Conservation (phyloP, 2,888 invertebrate genomes). For the Pollenia griseotomentosa region DNA sequence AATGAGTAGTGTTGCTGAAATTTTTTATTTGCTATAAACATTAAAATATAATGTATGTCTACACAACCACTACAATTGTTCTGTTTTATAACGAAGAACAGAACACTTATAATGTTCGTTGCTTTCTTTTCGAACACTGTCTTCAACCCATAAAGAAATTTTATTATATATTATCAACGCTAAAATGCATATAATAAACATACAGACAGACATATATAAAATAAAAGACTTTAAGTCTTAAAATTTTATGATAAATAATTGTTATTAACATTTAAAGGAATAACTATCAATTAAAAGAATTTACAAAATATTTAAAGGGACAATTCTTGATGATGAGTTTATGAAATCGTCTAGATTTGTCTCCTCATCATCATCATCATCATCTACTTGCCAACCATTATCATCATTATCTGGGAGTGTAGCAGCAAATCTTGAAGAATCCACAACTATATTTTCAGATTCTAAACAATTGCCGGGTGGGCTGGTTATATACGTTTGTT, state of each 20-base stretch:
- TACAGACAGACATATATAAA: not conserved
- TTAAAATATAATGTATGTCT: no score
- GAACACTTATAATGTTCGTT: no score
- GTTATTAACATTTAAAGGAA: not conserved
- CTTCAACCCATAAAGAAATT: not conserved
- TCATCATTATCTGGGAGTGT: conserved; percentile 76
- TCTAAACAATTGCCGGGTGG: conserved; percentile 32
- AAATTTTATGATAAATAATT: conserved; percentile 10
- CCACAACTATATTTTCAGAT: conserved; percentile 77
- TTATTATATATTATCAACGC: conserved; percentile 26
- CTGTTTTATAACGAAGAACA: no score
- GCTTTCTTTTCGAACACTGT: not conserved
- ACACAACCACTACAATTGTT: no score
- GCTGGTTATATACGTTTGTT: conserved; percentile 11
- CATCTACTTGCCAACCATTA: conserved; percentile 82
- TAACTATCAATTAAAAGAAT: conserved; percentile 10
- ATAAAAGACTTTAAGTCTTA: conserved; percentile 33
- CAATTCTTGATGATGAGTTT: conserved; percentile 9
- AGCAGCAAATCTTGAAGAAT: conserved; percentile 82
- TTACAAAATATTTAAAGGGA: conserved; percentile 26
- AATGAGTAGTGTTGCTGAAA: no score
- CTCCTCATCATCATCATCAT: conserved; percentile 77
- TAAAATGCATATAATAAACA: conserved; percentile 38
- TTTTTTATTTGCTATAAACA: no score
- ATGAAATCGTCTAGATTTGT: conserved; percentile 76